phyloP scores from a whole-genome alignment of 2,113 vertebrate genomes.

The Enhydra lutris region DNA sequence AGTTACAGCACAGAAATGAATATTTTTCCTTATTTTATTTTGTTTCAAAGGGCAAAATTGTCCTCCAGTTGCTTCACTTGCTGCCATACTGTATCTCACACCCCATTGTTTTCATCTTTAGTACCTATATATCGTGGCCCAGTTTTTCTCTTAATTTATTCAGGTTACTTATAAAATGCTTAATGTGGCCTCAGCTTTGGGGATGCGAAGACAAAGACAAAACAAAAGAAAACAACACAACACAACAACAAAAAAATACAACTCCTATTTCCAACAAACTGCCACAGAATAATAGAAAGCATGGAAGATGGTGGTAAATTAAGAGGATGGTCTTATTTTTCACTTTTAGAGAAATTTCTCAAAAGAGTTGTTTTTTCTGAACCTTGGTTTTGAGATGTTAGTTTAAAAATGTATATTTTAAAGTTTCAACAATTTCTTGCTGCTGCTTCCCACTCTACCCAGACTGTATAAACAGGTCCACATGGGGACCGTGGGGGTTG shows the following conservation, averaged over 20 bases:
- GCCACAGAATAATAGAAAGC: background rate
- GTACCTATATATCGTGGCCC: background rate
- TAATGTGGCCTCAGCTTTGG: background rate
- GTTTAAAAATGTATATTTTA: conserved; percentile 22
- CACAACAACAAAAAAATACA: background rate
- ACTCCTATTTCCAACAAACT: background rate
- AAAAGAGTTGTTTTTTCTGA: background rate
- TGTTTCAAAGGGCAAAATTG: background rate
- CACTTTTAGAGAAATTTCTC: conserved; percentile 9
- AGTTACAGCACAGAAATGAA: background rate
- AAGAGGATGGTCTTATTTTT: background rate
- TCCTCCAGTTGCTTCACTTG: background rate
- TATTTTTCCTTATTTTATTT: background rate
- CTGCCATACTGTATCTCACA: background rate
- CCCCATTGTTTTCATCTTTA: background rate
- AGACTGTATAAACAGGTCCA: background rate
- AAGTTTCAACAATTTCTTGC: background rate
- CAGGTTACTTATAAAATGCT: conserved; percentile 12
- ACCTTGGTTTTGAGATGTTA: background rate
- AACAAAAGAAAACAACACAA: background rate
- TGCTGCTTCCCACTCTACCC: background rate
- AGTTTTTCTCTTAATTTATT: conserved; percentile 42
- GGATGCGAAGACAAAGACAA: background rate
- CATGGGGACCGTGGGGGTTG: background rate
- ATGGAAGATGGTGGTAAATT: background rate